A percentile compares a stretch with the other conserved stretches of the same genome.
phyloP scores from a whole-genome alignment of 2,888 invertebrate genomes.

The Trisateles emortualis region DNA sequence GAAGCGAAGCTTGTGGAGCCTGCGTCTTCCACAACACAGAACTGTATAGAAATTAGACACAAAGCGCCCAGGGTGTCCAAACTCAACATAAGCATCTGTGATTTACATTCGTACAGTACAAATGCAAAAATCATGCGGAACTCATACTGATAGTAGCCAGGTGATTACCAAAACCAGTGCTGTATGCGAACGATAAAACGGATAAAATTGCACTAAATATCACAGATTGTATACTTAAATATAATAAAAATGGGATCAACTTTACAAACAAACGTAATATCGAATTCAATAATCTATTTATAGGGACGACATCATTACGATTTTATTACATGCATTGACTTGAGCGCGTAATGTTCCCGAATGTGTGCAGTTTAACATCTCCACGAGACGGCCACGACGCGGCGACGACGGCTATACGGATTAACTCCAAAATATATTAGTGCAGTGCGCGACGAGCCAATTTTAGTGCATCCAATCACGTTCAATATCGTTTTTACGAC shows the following conservation, averaged over 20 bases:
- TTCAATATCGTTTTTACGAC: constrained; percentile 49
- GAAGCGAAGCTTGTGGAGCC: too few relatives aligned
- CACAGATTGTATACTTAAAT: background rate
- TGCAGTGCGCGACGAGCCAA: background rate
- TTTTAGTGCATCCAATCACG: constrained; percentile 53
- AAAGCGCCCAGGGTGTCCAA: too few relatives aligned
- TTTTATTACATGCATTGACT: constrained; percentile 31
- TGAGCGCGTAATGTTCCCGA: constrained; percentile 22
- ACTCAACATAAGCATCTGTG: too few relatives aligned
- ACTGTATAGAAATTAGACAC: too few relatives aligned
- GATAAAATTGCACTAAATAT: background rate
- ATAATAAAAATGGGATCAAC: background rate
- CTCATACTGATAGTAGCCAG: too few relatives aligned
- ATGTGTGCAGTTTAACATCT: too few relatives aligned
- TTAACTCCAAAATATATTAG: constrained; percentile 24
- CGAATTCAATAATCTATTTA: constrained; percentile 5
- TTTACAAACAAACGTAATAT: constrained; percentile 4
- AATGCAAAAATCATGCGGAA: too few relatives aligned
- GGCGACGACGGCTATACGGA: too few relatives aligned
- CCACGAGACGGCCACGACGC: too few relatives aligned
- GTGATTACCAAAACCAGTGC: background rate
- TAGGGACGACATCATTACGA: constrained; percentile 16
- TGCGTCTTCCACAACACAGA: too few relatives aligned
- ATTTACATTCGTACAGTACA: too few relatives aligned
- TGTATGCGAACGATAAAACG: background rate